These are phyloP conservation scores for Sebastes flavidus DNA, from an alignment of 2,797 vertebrate genomes.

Conservation along the genomic window DNA sequence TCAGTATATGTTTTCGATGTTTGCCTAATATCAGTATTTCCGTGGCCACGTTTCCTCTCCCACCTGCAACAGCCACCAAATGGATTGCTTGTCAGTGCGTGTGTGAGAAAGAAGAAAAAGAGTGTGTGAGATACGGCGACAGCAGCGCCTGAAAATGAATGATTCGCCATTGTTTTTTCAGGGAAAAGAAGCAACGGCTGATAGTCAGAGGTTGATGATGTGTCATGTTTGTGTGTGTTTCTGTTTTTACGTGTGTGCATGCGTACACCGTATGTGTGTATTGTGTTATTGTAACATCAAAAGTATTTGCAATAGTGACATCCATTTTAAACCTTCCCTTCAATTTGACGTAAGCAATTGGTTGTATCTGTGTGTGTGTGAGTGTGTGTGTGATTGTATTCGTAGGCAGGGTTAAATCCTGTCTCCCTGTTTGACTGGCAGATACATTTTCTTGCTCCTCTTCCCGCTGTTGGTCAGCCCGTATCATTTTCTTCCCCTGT, in stretches of 20 bases:
- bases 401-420: conserved; percentile 32
- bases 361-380: background rate
- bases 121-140: conserved; percentile 45
- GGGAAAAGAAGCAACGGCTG: conserved; percentile 36
- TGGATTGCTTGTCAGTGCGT: conserved; percentile 44
- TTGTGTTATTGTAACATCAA: conserved; percentile 5
- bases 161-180: conserved; percentile 45
- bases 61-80: conserved; percentile 24
- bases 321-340: conserved; percentile 39
- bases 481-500: conserved; percentile 30
- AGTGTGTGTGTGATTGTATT: background rate
- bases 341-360: conserved; percentile 20
- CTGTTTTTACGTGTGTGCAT: conserved; percentile 1
- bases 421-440: conserved; percentile 55
- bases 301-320: conserved; percentile 29
- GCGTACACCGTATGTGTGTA: background rate
- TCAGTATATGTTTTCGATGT: background rate
- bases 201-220: conserved; percentile 45
- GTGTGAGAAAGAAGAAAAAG: conserved; percentile 25
- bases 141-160: conserved; percentile 64
- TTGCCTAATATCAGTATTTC: conserved; percentile 23
- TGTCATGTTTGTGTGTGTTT: conserved; percentile 36
- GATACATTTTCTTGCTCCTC: conserved; percentile 53
- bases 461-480: conserved; percentile 32
- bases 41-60: conserved; percentile 13